Conservation (phyloP, 2,797 vertebrate species). For the Triplophysa yarkandensis region DNA sequence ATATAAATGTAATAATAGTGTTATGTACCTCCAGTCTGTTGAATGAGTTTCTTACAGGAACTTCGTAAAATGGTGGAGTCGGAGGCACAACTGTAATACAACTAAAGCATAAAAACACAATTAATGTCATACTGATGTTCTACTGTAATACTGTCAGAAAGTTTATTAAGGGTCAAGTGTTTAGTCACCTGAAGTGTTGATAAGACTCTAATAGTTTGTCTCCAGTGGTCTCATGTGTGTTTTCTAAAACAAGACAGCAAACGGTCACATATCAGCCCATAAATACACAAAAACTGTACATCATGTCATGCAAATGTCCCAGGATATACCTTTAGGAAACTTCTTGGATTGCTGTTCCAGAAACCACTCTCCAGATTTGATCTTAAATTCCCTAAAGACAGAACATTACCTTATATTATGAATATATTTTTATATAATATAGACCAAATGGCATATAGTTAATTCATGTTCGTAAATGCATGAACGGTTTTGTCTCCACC, state of each 20-base stretch:
- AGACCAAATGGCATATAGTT: too few species aligned
- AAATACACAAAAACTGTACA: neutral
- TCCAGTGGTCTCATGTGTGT: slow-evolving; percentile 80
- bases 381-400: slow-evolving; percentile 83
- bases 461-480: neutral
- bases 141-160: too few species aligned
- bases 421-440: too few species aligned
- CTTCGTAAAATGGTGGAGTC: slow-evolving; percentile 81
- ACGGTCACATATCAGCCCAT: neutral
- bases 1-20: too few species aligned
- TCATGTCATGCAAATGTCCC: neutral
- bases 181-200: slow-evolving; percentile 81
- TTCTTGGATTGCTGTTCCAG: slow-evolving; percentile 87
- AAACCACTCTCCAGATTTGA: slow-evolving; percentile 93
- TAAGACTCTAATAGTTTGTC: slow-evolving; percentile 83
- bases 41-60: slow-evolving; percentile 42
- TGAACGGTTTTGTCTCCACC: slow-evolving; percentile 69
- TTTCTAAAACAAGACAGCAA: slow-evolving; percentile 66
- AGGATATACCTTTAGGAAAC: slow-evolving; percentile 84
- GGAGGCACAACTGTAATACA: slow-evolving; percentile 87
- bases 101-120: slow-evolving; percentile 67
- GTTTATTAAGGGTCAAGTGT: too few species aligned
- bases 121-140: neutral
- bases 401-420: too few species aligned
- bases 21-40: slow-evolving; percentile 70